Evolutionary conservation across 2,113 vertebrate genomes (phyloP).

Genomic region (Microcebus tavaratra): DNA sequence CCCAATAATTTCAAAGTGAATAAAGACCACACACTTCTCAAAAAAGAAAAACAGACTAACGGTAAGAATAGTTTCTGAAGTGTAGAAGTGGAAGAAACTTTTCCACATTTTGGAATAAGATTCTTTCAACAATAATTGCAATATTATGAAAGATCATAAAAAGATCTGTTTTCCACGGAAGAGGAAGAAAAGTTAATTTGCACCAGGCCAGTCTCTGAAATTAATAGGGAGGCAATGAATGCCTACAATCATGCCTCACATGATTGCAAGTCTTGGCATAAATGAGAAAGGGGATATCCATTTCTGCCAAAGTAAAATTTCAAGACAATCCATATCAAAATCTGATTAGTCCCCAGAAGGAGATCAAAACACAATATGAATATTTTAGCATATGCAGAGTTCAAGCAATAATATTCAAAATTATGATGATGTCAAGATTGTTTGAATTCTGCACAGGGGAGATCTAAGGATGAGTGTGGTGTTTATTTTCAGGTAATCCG

Average conservation of each 20-base stretch:
- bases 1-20: background rate
- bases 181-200: background rate
- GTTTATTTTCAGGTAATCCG: background rate
- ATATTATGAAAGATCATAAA: slow-evolving; percentile 6
- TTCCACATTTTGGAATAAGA: background rate
- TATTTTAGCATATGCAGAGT: background rate
- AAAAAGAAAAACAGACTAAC: background rate
- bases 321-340: background rate
- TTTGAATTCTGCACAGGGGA: background rate
- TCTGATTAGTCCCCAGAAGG: background rate
- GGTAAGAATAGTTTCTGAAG: slow-evolving; percentile 22
- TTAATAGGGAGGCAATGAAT: background rate
- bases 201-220: background rate
- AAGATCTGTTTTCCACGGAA: background rate
- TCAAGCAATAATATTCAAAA: background rate
- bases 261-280: background rate
- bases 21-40: background rate
- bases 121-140: background rate
- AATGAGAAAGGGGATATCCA: background rate
- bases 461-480: background rate
- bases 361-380: background rate
- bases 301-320: slow-evolving; percentile 19
- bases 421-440: background rate
- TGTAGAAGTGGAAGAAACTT: background rate
- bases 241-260: background rate